Evolutionary conservation across 2,888 invertebrate species (phyloP).

Genomic region (Sicus ferrugineus): DNA sequence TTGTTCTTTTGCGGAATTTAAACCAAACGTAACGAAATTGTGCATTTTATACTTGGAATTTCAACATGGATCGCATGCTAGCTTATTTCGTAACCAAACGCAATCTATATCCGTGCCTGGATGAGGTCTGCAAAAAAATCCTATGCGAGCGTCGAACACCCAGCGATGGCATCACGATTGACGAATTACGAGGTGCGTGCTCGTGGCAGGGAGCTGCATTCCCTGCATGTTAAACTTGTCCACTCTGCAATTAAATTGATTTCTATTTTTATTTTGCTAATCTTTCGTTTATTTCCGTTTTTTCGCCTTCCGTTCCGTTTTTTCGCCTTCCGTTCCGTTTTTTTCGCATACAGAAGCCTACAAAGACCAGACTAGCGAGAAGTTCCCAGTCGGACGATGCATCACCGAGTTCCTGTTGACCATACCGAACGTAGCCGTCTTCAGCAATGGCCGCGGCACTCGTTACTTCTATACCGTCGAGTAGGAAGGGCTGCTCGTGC

Average conservation of each 20-base stretch:
- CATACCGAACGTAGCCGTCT: slow-evolving; percentile 26
- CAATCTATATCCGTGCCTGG: neutral
- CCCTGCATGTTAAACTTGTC: neutral
- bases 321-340: too few relatives aligned
- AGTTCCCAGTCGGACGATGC: slow-evolving; percentile 19
- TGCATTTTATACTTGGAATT: neutral
- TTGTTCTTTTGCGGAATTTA: too few relatives aligned
- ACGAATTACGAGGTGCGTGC: slow-evolving; percentile 7
- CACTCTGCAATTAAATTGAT: too few relatives aligned
- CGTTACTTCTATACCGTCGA: slow-evolving; percentile 23
- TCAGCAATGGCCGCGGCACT: slow-evolving; percentile 12
- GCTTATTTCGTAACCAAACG: slow-evolving; percentile 20
- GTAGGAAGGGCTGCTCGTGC: too few relatives aligned
- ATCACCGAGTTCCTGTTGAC: slow-evolving; percentile 29
- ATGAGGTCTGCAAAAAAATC: slow-evolving; percentile 18
- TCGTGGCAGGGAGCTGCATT: neutral
- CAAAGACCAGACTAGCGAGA: neutral
- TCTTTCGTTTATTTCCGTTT: neutral
- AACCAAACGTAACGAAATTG: too few relatives aligned
- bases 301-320: neutral
- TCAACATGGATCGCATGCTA: slow-evolving; percentile 25
- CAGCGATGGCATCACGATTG: slow-evolving; percentile 20
- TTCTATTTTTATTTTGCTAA: neutral
- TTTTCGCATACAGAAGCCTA: slow-evolving; percentile 6
- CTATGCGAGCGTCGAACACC: slow-evolving; percentile 11